Evolutionary conservation across 2,888 invertebrate species (phyloP).

Genomic region (Keiferia lycopersicella): DNA sequence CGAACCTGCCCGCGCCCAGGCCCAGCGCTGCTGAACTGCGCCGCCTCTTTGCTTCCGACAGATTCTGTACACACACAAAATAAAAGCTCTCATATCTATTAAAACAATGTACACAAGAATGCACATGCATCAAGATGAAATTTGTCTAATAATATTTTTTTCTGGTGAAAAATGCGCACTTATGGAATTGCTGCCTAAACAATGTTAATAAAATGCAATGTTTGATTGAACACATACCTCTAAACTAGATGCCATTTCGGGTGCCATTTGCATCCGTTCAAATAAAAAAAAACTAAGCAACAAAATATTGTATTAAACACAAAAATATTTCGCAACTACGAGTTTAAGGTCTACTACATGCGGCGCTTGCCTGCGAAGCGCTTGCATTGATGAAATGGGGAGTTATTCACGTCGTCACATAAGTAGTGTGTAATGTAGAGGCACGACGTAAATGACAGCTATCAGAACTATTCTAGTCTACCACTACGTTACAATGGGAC

Average conservation of each 20-base stretch:
- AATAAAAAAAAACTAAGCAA: not conserved
- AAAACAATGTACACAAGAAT: no score
- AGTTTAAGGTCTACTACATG: constrained; percentile 2
- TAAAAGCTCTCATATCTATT: not conserved
- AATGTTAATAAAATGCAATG: not conserved
- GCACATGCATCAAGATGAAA: not conserved
- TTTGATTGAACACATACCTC: not conserved
- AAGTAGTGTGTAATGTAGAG: not conserved
- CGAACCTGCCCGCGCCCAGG: constrained; percentile 49
- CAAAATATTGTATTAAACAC: not conserved
- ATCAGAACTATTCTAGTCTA: constrained; percentile 2
- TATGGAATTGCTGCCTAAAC: not conserved
- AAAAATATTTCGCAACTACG: not conserved
- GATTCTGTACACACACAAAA: constrained; percentile 67
- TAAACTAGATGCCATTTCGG: not conserved
- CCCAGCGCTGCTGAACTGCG: constrained; percentile 72
- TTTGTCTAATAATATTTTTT: not conserved
- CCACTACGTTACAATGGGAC: not conserved
- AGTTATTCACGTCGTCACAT: not conserved
- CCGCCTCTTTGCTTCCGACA: constrained; percentile 81
- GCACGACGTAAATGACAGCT: not conserved
- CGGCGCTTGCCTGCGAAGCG: constrained; percentile 5
- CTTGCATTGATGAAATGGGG: not conserved
- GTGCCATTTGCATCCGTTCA: not conserved
- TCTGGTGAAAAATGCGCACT: not conserved